A percentile compares a stretch with the other conserved stretches of the same genome.
Evolutionary conservation across 64 coral and sea anemone genomes (phyloP).

Genomic region (Porites australiensis): DNA sequence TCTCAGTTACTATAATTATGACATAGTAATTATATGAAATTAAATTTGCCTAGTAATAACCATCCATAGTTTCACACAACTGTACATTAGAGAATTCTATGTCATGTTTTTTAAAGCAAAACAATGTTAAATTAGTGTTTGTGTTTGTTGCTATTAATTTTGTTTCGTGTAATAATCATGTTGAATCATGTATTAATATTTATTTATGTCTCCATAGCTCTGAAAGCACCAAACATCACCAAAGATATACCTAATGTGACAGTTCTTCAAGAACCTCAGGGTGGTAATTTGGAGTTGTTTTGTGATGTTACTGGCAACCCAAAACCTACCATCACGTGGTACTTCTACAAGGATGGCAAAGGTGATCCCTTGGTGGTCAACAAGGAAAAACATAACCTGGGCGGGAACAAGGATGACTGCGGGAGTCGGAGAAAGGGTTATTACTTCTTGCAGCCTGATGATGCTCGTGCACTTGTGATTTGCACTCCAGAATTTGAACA

Average conservation of each 20-base stretch:
- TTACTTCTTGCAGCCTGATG: not conserved
- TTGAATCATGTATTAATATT: too few relatives aligned
- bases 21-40: too few relatives aligned
- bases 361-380: not conserved
- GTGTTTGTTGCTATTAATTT: too few relatives aligned
- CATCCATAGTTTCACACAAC: too few relatives aligned
- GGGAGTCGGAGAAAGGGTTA: not conserved
- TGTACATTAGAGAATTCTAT: too few relatives aligned
- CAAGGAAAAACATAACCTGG: not conserved
- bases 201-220: not conserved
- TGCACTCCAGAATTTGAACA: conserved; percentile 22
- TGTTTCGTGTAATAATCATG: too few relatives aligned
- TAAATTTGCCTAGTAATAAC: too few relatives aligned
- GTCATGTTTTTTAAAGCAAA: too few relatives aligned
- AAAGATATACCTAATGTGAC: not conserved
- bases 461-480: conserved; percentile 29
- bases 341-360: not conserved
- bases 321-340: conserved; percentile 32
- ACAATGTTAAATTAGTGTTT: too few relatives aligned
- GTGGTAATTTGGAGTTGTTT: not conserved
- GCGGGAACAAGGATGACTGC: not conserved
- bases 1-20: too few relatives aligned
- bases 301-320: conserved; percentile 40
- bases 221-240: conserved; percentile 17
- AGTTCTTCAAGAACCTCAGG: not conserved